A percentile compares a stretch with the other conserved stretches of the same genome.
Evolutionary conservation across 2,113 vertebrate genomes (phyloP).

Genomic region (Scartelaos histophorus): DNA sequence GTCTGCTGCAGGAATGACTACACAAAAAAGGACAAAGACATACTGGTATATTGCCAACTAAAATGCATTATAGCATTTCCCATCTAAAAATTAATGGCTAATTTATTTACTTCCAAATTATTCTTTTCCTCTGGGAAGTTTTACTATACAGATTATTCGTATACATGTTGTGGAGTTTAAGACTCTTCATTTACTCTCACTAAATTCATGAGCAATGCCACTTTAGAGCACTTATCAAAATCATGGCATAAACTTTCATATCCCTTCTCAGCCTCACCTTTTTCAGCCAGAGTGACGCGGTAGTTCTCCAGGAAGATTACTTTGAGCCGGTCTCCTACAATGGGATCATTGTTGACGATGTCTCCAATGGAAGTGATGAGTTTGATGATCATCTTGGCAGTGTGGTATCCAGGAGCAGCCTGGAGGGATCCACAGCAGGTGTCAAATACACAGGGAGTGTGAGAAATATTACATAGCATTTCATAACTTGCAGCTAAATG

Average conservation of each 20-base stretch:
- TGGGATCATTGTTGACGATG: slow-evolving; percentile 86
- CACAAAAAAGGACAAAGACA: background rate
- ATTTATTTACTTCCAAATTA: background rate
- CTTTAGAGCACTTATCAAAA: too few relatives aligned
- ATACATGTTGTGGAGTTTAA: too few relatives aligned
- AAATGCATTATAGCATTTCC: too few relatives aligned
- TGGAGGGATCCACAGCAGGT: slow-evolving; percentile 47
- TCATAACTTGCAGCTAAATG: background rate
- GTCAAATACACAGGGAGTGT: background rate
- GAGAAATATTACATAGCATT: background rate
- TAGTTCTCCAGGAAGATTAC: slow-evolving; percentile 94
- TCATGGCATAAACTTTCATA: too few relatives aligned
- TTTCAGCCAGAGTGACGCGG: slow-evolving; percentile 89
- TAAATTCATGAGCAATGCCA: too few relatives aligned
- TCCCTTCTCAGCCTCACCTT: slow-evolving; percentile 71
- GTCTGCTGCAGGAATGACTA: slow-evolving; percentile 82
- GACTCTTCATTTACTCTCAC: too few relatives aligned
- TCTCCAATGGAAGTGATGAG: slow-evolving; percentile 89
- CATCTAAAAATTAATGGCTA: too few relatives aligned
- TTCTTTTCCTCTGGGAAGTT: too few relatives aligned
- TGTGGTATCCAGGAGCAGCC: slow-evolving; percentile 93
- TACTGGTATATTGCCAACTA: too few relatives aligned
- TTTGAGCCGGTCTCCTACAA: slow-evolving; percentile 87
- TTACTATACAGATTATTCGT: too few relatives aligned
- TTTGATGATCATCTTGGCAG: slow-evolving; percentile 92